Conservation (phyloP, 2,797 vertebrate species). For the Halcyon badia region DNA sequence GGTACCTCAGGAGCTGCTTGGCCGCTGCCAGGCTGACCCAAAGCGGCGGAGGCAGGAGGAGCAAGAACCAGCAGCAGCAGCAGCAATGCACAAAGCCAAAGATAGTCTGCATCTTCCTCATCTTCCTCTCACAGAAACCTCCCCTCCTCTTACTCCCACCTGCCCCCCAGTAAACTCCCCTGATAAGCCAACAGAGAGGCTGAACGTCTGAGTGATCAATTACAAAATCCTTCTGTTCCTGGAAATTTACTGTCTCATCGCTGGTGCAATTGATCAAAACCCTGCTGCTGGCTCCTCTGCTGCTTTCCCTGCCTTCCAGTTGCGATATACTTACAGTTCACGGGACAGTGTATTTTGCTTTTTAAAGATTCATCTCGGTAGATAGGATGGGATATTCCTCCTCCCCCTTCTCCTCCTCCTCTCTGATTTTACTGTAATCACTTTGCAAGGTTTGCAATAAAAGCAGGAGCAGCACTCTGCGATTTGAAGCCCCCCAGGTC, state of each 20-base stretch:
- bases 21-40: conserved; percentile 90
- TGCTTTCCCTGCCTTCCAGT: conserved; percentile 57
- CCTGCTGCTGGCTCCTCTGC: conserved; percentile 29
- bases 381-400: conserved; percentile 61
- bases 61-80: conserved; percentile 87
- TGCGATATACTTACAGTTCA: conserved; percentile 80
- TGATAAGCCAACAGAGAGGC: neutral
- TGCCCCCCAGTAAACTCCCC: neutral
- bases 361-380: conserved; percentile 67
- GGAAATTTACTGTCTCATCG: conserved; percentile 79
- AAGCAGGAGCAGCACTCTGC: conserved; percentile 33
- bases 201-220: neutral
- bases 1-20: conserved; percentile 95
- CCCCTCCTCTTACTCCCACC: conserved; percentile 5
- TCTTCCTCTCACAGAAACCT: conserved; percentile 44
- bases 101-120: conserved; percentile 79
- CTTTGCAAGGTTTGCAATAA: conserved; percentile 69
- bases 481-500: conserved; percentile 51
- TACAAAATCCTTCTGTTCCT: conserved; percentile 49
- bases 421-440: conserved; percentile 68
- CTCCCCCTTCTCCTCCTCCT: conserved; percentile 54
- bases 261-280: conserved; percentile 71
- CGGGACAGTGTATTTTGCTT: conserved; percentile 78
- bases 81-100: conserved; percentile 74
- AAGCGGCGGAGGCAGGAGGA: conserved; percentile 85